Evolutionary conservation across 2,113 vertebrate species (phyloP).

Genomic region (Dasyprocta punctata): DNA sequence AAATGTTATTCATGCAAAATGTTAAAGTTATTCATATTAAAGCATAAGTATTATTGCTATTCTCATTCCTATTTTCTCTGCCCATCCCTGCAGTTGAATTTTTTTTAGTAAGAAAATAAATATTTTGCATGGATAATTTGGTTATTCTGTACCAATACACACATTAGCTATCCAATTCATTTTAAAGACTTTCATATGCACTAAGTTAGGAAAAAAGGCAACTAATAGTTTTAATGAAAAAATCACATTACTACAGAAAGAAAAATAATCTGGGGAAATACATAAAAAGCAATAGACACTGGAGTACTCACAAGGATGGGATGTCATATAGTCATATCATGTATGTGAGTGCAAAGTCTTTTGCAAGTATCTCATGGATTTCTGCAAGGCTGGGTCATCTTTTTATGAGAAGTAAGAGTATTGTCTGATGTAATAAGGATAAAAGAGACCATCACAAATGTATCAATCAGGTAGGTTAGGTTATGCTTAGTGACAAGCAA

Average conservation of each 20-base stretch:
- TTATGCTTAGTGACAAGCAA: neutral
- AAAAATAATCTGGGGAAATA: slow-evolving; percentile 41
- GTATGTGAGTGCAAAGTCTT: neutral
- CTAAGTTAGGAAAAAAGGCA: slow-evolving; percentile 35
- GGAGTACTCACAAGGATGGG: neutral
- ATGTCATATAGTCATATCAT: neutral
- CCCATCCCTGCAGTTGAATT: neutral
- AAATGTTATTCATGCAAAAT: neutral
- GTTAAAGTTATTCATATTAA: slow-evolving; percentile 6
- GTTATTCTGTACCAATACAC: slow-evolving; percentile 5
- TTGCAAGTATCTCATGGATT: neutral
- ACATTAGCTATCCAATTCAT: slow-evolving; percentile 34
- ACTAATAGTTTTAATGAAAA: slow-evolving; percentile 44
- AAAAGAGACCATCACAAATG: neutral
- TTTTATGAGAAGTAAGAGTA: neutral
- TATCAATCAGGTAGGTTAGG: neutral
- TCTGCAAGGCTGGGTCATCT: neutral
- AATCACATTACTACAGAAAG: neutral
- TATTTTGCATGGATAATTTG: neutral
- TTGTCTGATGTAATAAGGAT: neutral
- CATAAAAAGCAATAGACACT: slow-evolving; percentile 1
- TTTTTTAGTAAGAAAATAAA: slow-evolving; percentile 31
- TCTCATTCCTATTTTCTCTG: slow-evolving; percentile 44
- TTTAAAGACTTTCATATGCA: slow-evolving; percentile 32
- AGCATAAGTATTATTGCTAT: neutral